phyloP scores from a whole-genome alignment of 2,888 invertebrate species.

The Nomada fucata region DNA sequence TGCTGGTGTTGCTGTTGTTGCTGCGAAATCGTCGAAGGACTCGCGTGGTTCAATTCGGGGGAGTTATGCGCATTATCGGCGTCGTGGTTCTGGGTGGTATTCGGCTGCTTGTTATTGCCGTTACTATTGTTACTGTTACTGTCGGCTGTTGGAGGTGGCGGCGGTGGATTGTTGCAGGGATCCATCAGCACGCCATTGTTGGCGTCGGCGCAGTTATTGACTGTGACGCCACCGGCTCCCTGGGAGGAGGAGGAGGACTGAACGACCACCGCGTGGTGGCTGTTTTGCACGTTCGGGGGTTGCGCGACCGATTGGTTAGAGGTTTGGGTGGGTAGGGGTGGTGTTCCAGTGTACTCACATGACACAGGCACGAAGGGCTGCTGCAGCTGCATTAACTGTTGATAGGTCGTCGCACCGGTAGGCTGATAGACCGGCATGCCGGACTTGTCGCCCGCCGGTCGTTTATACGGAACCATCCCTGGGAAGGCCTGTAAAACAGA shows the following conservation, averaged over 20 bases:
- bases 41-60: conserved; percentile 83
- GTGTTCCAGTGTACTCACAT: conserved; percentile 97
- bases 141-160: conserved; percentile 79
- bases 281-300: conserved; percentile 73
- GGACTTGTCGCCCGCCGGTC: conserved; percentile 98
- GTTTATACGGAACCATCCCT: conserved; percentile 97
- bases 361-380: conserved; percentile 99
- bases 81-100: conserved; percentile 79
- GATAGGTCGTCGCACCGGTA: conserved; percentile 93
- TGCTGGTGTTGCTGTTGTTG: conserved; percentile 73
- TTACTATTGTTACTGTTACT: conserved; percentile 71
- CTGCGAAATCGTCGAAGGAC: conserved; percentile 67
- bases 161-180: conserved; percentile 82
- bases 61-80: conserved; percentile 80
- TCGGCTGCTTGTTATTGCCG: conserved; percentile 71
- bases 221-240: conserved; percentile 70
- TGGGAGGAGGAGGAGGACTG: conserved; percentile 75
- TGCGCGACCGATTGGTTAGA: conserved; percentile 83
- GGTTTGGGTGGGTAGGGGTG: conserved; percentile 85
- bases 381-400: conserved; percentile 97
- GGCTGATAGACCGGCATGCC: conserved; percentile 98
- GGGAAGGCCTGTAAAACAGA: conserved; percentile 91
- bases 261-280: conserved; percentile 73
- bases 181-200: conserved; percentile 82
- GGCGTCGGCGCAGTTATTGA: conserved; percentile 75